These are phyloP conservation scores for Myiotriccus ornatus DNA, from an alignment of 2,797 vertebrate genomes.

Conservation along the genomic window DNA sequence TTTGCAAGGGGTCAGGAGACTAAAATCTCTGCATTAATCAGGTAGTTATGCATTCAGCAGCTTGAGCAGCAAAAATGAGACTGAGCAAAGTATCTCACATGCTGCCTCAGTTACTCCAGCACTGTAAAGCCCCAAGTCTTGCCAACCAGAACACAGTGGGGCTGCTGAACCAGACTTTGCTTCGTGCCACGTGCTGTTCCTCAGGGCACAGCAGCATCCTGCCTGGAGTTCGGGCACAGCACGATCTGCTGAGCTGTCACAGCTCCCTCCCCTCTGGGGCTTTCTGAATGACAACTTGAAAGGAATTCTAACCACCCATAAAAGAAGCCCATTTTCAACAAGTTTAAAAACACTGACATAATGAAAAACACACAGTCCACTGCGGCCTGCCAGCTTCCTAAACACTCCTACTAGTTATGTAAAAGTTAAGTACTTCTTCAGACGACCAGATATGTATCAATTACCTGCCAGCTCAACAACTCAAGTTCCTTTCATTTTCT, in stretches of 20 bases:
- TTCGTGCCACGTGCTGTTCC: neutral
- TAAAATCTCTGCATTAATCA: conserved; percentile 31
- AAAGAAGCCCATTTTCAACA: neutral
- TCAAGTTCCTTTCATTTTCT: neutral
- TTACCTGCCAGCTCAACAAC: conserved; percentile 26
- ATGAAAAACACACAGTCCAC: conserved; percentile 5
- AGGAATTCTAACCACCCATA: neutral
- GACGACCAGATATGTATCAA: neutral
- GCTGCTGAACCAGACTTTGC: neutral
- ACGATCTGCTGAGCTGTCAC: neutral
- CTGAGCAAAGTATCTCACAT: neutral
- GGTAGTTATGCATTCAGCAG: neutral
- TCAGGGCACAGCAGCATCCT: neutral
- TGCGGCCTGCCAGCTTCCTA: neutral
- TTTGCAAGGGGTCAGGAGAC: conserved; percentile 10
- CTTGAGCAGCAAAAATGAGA: neutral
- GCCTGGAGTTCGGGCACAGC: neutral
- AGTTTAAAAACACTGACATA: neutral
- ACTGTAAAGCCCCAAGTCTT: neutral
- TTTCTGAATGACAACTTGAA: neutral
- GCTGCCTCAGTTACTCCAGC: neutral
- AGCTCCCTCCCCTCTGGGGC: neutral
- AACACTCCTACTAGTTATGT: neutral
- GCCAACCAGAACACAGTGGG: fast-evolving
- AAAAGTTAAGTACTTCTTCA: conserved; percentile 54